phyloP scores from a whole-genome alignment of 1,140 invertebrate species.

The Chironomus striatipennis region DNA sequence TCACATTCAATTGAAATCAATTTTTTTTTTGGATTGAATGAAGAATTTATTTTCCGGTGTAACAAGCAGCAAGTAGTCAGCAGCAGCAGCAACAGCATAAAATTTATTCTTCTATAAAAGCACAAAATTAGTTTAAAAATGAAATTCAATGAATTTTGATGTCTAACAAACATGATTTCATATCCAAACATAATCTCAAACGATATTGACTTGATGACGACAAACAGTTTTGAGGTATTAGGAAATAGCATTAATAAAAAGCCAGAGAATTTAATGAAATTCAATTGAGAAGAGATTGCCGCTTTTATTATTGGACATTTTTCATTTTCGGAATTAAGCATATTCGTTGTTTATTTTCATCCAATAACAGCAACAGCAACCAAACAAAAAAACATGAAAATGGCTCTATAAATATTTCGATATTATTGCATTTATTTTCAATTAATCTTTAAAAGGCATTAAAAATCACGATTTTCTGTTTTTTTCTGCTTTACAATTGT shows the following conservation, averaged over 20 bases:
- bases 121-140: too few species aligned
- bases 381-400: too few species aligned
- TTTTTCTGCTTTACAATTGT: not conserved
- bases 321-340: not conserved
- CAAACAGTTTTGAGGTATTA: too few species aligned
- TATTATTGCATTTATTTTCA: constrained; percentile 9
- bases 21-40: not conserved
- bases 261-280: not conserved
- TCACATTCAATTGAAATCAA: not conserved
- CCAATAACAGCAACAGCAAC: not conserved
- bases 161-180: too few species aligned
- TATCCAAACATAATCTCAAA: too few species aligned
- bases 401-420: too few species aligned
- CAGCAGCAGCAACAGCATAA: not conserved
- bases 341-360: not conserved
- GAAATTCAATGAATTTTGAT: too few species aligned
- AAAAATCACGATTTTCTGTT: constrained; percentile 13
- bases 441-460: constrained; percentile 9
- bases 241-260: too few species aligned
- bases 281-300: not conserved
- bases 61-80: too few species aligned
- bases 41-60: not conserved
- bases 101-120: too few species aligned
- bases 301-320: not conserved
- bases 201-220: too few species aligned